phyloP scores from a whole-genome alignment of 2,797 vertebrate species.

The Ammospiza maritima region DNA sequence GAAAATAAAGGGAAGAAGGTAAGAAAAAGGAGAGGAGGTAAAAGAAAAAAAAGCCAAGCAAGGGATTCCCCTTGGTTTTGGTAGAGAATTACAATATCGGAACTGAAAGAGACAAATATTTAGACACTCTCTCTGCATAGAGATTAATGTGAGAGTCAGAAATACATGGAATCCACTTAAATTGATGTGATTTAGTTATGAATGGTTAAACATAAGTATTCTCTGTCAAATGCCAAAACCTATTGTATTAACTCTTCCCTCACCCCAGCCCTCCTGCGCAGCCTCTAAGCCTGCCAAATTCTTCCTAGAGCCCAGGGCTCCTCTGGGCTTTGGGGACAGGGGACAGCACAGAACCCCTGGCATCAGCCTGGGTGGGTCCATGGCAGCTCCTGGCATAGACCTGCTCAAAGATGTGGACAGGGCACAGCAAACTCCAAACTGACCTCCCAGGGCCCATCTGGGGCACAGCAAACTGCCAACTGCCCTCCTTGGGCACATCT shows the following conservation, averaged over 20 bases:
- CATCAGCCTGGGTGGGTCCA: rapidly evolving
- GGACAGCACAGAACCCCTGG: not conserved
- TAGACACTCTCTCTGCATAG: conserved; percentile 36
- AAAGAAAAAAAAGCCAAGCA: not conserved
- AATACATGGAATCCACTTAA: conserved; percentile 51
- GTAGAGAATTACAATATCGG: conserved; percentile 29
- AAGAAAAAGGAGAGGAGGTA: not conserved
- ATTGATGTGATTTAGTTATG: conserved; percentile 51
- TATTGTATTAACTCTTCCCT: conserved; percentile 43
- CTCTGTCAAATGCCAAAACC: conserved; percentile 63
- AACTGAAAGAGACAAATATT: conserved; percentile 53
- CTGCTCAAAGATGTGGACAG: rapidly evolving
- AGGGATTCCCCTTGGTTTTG: conserved; percentile 36
- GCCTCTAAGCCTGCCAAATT: not conserved
- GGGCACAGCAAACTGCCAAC: not conserved
- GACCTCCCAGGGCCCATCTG: not conserved
- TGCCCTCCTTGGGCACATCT: not conserved
- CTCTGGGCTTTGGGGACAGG: rapidly evolving
- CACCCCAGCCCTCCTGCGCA: not conserved
- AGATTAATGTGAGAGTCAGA: conserved; percentile 49
- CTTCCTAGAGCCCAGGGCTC: not conserved
- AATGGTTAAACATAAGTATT: conserved; percentile 57
- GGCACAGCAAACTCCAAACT: no score
- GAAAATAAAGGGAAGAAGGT: conserved; percentile 32
- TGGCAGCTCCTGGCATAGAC: not conserved